Conservation (phyloP, 1,140 invertebrate genomes). For the Papilio machaon region DNA sequence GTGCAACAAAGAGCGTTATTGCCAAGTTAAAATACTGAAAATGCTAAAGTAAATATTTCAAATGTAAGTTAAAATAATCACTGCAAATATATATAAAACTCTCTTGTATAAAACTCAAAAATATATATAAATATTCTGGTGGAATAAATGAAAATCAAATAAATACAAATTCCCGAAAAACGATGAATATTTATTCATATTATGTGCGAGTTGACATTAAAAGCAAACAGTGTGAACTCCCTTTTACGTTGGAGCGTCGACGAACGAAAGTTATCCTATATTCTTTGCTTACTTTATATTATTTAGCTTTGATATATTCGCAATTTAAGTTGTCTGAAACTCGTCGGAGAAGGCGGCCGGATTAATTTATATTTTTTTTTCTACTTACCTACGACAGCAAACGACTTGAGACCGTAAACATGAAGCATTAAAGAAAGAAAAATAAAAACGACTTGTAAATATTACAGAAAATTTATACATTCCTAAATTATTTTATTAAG, state of each 20-base stretch:
- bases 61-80: no score
- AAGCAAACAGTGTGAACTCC: constrained; percentile 43
- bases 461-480: constrained; percentile 1
- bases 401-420: constrained; percentile 65
- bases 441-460: constrained; percentile 42
- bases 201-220: constrained; percentile 11
- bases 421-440: constrained; percentile 39
- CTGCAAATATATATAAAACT: not conserved
- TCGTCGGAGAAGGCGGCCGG: constrained; percentile 64
- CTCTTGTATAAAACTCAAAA: no score
- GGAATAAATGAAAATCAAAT: not conserved
- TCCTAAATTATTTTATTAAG: not conserved
- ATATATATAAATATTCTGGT: no score
- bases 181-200: not conserved
- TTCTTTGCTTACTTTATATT: constrained; percentile 77
- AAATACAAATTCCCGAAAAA: not conserved
- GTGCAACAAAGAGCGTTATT: no score
- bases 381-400: constrained; percentile 56
- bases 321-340: constrained; percentile 80
- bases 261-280: constrained; percentile 69
- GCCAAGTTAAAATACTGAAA: no score
- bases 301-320: constrained; percentile 80
- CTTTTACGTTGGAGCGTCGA: constrained; percentile 57
- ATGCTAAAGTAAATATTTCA: no score
- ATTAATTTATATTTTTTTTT: constrained; percentile 78